Base-by-base conservation (phyloP, 2,888 invertebrate species). In the Apotomis turbidana region DNA sequence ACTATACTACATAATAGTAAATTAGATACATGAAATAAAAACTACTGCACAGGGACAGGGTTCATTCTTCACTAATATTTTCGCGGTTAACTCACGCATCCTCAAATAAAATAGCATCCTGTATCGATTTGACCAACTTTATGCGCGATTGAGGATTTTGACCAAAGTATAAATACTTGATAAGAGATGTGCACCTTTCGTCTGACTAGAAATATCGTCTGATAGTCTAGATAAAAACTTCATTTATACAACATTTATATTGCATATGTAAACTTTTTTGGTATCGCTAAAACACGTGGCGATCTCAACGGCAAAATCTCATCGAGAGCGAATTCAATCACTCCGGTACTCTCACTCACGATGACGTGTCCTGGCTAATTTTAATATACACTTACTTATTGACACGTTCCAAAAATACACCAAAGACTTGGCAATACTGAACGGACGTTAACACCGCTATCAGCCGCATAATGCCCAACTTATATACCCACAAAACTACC, bases 381-480 rank as follows among this genome's bases (percentile, higher is more conserved):
- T 90, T 93, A 92, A 90, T 86, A 85, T 88, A 90, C 90, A 91
- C 92, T 92, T 91, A 93, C 89, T 91, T 93, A 93, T 93, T 93
- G 93, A 93, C 93, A 91, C 90, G 92, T 88, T 91, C 93, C 91
- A 90, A 92, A 93, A 93, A 93, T 93, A 93, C 85, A 87, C 85
- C 82, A 77, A 83, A 85, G 81, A 90, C 91, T 93, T 93, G 93
- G 93, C 93, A 91, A 93, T 92, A 91, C 92, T 85, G 89, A 89
- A 91, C 91, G 93, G 92, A 88, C 93, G 90, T 92, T 93, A 92
- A 93, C 92, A 92, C 87, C 86, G 89, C 89, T 90, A 92, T 92
- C 91, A 89, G 87, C 86, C 89, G 87, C 89, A 89, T 90, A 86
- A 90, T 90, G 85, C 86, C 81, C 87, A 87, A 87, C 86, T 86